Percentiles rank a stretch among this genome's conserved stretches.
phyloP scores from a whole-genome alignment of 2,797 vertebrate species.

The Hyperoplus immaculatus region DNA sequence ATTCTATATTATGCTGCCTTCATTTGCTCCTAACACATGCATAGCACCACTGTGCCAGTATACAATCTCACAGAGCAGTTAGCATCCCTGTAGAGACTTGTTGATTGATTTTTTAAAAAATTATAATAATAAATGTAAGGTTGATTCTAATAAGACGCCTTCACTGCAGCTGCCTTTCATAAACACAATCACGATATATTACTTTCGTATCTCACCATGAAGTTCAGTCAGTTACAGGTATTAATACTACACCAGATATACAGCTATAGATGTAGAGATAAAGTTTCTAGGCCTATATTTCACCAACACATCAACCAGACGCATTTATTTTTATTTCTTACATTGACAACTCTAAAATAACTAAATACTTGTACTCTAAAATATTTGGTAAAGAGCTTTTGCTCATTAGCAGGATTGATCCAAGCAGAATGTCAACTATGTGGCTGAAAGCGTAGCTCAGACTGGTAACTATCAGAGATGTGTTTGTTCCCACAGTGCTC shows the following conservation, averaged over 20 bases:
- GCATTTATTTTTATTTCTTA: slow-evolving; percentile 10
- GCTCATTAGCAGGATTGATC: slow-evolving; percentile 40
- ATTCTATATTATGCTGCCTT: too few species aligned
- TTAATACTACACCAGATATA: background rate
- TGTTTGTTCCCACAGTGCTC: slow-evolving; percentile 54
- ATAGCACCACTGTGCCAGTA: background rate
- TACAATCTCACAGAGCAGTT: too few species aligned
- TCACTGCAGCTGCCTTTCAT: background rate
- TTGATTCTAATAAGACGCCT: too few species aligned
- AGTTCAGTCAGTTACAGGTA: background rate
- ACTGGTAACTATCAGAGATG: slow-evolving; percentile 45
- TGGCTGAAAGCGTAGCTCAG: slow-evolving; percentile 41
- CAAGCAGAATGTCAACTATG: slow-evolving; percentile 50
- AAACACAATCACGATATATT: background rate
- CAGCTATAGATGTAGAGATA: too few species aligned
- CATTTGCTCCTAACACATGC: too few species aligned
- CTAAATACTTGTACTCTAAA: slow-evolving; percentile 4
- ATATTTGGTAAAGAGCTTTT: slow-evolving; percentile 28
- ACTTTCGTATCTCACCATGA: slow-evolving; percentile 12
- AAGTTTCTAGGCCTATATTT: too few species aligned
- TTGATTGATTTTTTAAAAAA: too few species aligned
- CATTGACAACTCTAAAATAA: slow-evolving; percentile 27
- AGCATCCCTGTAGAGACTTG: too few species aligned
- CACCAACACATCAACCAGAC: background rate
- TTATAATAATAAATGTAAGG: background rate